Base-by-base conservation (phyloP, 2,797 vertebrate species). In the Otolemur crassicaudatus region DNA sequence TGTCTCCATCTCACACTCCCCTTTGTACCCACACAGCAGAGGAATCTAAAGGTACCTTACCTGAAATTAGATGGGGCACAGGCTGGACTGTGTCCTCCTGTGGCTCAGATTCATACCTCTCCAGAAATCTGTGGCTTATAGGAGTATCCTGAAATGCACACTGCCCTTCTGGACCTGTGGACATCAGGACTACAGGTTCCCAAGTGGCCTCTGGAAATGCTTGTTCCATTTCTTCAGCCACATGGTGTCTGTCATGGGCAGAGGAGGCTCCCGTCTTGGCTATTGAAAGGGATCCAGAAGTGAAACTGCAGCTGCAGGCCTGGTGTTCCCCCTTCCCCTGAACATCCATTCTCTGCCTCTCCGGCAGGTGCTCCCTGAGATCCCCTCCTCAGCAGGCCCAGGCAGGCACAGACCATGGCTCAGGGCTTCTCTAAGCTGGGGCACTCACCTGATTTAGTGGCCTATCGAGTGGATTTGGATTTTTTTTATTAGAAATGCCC, bases 401-500 rank as follows among this genome's bases (percentile, higher is more conserved):
- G 56, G 65, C 27, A 70, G 46, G 12, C 43, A 20, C 53, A 20
- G 4, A 0, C 8, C 5, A 0, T 23, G 80, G 67, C 75, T 25
- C 46, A 67, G 31, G 70, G 31, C 58, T 84, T 79, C 80, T 60
- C 58, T 29, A 70, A 56, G n/a, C 31, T 87, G 34, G 49, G 60
- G 17, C 65, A 61, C 70, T 49, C 6, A 5, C 58, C 46, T 96
- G 97, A 97, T 97, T 98, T 91, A 96, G 90, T 94, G 88, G 60
- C 87, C 86, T 34, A 84, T 91, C 88, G 84, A 69, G 83, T n/a
- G 69, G 82, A 89, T 95, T 96, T 94, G 58, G 76, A 91, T 96
- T 95, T 84, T 95, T 84, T 97, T 97, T 95, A 97, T 97, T 97
- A 94, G 87, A 95, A 95, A 89, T 97, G 72, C 94, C 83, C 86